Conservation (phyloP, 2,797 vertebrate genomes). For the Loris lydekkerianus region DNA sequence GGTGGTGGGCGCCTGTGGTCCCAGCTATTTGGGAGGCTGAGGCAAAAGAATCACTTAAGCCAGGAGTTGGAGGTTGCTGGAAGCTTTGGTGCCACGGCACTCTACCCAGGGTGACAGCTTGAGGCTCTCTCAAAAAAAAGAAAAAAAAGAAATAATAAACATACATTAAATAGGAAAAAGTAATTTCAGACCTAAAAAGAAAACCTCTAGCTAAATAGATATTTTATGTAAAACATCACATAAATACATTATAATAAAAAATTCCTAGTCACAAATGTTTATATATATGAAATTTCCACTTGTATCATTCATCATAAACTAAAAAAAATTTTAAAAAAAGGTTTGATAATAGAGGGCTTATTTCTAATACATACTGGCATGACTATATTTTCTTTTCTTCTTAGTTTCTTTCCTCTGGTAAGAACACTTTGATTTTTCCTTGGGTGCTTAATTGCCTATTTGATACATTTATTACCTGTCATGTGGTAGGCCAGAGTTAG, state of each 20-base stretch:
- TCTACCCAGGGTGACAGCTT: too few species aligned
- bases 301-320: neutral
- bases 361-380: neutral
- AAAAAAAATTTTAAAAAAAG: conserved; percentile 4
- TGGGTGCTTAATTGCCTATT: neutral
- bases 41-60: too few species aligned
- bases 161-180: neutral
- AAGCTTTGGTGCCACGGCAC: too few species aligned
- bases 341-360: neutral
- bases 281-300: neutral
- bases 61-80: too few species aligned
- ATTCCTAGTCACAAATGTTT: neutral
- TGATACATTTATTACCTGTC: neutral
- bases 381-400: neutral
- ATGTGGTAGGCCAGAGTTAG: neutral
- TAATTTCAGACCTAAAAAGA: neutral
- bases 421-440: conserved; percentile 6
- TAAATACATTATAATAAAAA: neutral
- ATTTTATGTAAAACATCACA: neutral
- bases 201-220: neutral
- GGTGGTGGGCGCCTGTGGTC: too few species aligned
- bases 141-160: conserved; percentile 14
- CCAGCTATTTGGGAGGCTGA: too few species aligned
- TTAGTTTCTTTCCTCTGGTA: neutral
- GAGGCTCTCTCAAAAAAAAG: too few species aligned